These are phyloP conservation scores for Stegophylla sp. DNA, from an alignment of 2,888 invertebrate genomes.

Conservation along the genomic window DNA sequence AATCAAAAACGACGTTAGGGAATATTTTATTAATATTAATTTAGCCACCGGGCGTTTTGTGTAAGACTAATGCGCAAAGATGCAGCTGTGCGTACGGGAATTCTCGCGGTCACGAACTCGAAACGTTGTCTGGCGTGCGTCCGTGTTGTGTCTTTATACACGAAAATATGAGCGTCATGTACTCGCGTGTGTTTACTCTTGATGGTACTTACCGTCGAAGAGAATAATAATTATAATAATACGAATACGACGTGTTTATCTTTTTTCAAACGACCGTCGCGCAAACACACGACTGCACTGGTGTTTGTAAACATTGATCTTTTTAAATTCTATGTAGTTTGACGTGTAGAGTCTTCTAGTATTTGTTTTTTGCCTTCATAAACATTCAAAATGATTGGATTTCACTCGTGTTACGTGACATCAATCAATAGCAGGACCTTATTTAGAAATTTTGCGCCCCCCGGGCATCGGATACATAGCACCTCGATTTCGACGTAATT, in stretches of 20 bases:
- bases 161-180: not conserved
- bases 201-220: not conserved
- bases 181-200: not conserved
- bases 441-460: no score
- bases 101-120: slow-evolving; percentile 43
- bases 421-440: no score
- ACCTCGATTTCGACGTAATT: no score
- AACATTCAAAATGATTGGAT: no score
- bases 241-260: slow-evolving; percentile 18
- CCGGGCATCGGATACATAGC: no score
- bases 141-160: not conserved
- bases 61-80: no score
- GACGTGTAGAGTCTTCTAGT: not conserved
- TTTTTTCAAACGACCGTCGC: not conserved
- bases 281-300: not conserved
- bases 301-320: not conserved
- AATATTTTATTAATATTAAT: no score
- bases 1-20: no score
- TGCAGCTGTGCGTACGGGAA: no score
- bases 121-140: not conserved
- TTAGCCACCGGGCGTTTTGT: no score
- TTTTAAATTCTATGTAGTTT: no score
- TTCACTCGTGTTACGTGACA: no score
- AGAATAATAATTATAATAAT: slow-evolving; percentile 18
- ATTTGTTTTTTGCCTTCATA: not conserved